A percentile compares a stretch with the other conserved stretches of the same genome.
phyloP scores from a whole-genome alignment of 2,888 invertebrate species.

The Chloroclystis v-ata region DNA sequence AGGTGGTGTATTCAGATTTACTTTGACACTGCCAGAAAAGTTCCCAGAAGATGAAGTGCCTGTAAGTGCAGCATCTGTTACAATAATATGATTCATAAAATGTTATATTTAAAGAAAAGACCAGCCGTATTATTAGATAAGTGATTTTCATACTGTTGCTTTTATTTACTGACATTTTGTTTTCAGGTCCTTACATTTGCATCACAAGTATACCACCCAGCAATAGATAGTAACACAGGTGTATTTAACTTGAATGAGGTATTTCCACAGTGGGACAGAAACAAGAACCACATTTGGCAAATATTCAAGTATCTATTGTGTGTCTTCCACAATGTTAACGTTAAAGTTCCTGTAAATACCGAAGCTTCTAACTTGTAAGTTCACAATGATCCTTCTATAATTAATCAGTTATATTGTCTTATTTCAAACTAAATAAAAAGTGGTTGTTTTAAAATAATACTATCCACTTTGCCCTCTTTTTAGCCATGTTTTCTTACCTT shows the following conservation, averaged over 20 bases:
- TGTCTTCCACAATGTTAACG: conserved; percentile 89
- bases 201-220: conserved; percentile 91
- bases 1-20: conserved; percentile 94
- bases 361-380: conserved; percentile 85
- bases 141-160: no score
- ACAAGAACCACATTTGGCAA: conserved; percentile 92
- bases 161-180: no score
- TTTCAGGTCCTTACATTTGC: conserved; percentile 89
- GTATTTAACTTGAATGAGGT: conserved; percentile 86
- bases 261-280: conserved; percentile 91
- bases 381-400: not conserved
- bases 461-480: no score
- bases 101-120: no score
- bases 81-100: no score
- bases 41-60: conserved; percentile 93
- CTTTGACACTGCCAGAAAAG: conserved; percentile 88
- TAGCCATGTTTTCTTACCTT: no score
- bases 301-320: conserved; percentile 89
- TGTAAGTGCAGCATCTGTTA: conserved; percentile 75
- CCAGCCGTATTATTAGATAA: no score
- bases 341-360: conserved; percentile 82
- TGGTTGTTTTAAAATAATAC: no score
- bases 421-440: no score
- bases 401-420: no score
- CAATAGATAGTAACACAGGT: conserved; percentile 86